Conservation (phyloP, 2,113 vertebrate species). For the Brienomyrus longianalis region DNA sequence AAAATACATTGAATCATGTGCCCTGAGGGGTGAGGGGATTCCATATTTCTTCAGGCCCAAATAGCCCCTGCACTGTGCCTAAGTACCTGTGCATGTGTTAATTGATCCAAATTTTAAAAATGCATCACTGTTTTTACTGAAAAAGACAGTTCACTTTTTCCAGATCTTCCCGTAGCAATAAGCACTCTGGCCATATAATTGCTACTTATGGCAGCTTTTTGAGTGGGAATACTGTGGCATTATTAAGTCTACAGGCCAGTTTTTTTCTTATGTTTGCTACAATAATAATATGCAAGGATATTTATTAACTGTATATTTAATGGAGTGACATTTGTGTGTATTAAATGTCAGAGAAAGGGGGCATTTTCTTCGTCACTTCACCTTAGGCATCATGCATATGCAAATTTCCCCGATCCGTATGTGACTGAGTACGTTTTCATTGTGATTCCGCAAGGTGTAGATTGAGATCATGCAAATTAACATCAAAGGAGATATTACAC, state of each 20-base stretch:
- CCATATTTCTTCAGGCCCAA: not conserved
- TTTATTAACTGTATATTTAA: slow-evolving; percentile 2
- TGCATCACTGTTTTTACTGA: not conserved
- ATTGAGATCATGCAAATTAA: not conserved
- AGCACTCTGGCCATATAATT: not conserved
- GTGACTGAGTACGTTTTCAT: not conserved
- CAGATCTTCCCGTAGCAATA: not conserved
- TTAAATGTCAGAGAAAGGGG: not conserved
- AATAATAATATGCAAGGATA: not conserved
- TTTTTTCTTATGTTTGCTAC: not conserved
- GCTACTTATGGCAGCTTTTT: not conserved
- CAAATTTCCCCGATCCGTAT: not conserved
- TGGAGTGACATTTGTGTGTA: slow-evolving; percentile 12
- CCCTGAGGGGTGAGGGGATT: not conserved
- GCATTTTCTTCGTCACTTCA: not conserved
- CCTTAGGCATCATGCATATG: slow-evolving; percentile 14
- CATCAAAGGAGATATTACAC: not conserved
- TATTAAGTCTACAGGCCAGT: not conserved
- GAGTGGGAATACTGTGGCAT: not conserved
- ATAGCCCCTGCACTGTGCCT: not conserved
- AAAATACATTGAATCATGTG: not conserved
- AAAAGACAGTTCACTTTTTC: not conserved
- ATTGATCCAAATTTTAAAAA: not conserved
- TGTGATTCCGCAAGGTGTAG: not conserved
- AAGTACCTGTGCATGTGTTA: not conserved